A percentile compares a stretch with the other conserved stretches of the same genome.
phyloP scores from a whole-genome alignment of 2,888 invertebrate species.

The Frankliniella intonsa region DNA sequence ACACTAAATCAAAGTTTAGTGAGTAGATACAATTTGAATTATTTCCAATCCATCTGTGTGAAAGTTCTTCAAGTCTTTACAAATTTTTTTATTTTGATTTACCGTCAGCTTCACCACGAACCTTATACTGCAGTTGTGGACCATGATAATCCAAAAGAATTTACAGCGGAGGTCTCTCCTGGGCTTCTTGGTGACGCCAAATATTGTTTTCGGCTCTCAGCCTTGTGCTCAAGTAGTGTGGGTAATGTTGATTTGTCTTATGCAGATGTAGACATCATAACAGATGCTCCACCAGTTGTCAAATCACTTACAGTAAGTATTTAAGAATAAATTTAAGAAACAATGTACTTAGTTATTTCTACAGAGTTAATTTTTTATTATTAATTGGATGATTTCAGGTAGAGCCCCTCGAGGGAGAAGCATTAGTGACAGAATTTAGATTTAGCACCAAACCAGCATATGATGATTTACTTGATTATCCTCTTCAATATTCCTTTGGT shows the following conservation, averaged over 20 bases:
- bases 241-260: neutral
- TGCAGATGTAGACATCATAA: neutral
- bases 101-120: neutral
- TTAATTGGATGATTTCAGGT: neutral
- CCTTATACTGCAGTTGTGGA: neutral
- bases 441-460: neutral
- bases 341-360: neutral
- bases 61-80: neutral
- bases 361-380: neutral
- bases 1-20: neutral
- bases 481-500: neutral
- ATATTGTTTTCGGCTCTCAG: neutral
- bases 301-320: neutral
- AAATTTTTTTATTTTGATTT: neutral
- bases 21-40: neutral
- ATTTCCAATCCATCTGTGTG: too few relatives aligned
- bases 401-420: neutral
- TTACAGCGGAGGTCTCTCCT: neutral
- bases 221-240: neutral
- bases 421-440: neutral
- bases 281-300: neutral
- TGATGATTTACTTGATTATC: slow-evolving; percentile 20
- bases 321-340: neutral
- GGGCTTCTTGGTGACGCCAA: neutral
- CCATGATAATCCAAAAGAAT: neutral